Evolutionary conservation across 2,113 vertebrate genomes (phyloP), one percentile per base, ranked within the genome.

Genomic region (Zosterops lateralis): DNA sequence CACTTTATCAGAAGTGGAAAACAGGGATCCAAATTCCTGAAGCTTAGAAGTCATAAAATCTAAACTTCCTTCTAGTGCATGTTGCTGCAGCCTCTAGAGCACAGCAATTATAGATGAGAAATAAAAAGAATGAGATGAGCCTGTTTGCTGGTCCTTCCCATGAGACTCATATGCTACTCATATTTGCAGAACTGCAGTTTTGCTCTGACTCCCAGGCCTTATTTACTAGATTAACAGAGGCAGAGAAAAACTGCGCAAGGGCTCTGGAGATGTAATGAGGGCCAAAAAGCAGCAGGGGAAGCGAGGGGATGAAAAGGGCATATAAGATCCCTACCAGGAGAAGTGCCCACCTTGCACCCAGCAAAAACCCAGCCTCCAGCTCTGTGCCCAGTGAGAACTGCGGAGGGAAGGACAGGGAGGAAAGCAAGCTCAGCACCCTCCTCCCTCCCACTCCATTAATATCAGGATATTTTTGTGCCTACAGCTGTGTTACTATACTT

Each of bases 401-500:
- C 4, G 2, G n/a, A 76, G 54, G 42, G 53, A 57, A 75, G 29
- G 70, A 76, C 75, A 74, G 50, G 13, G 28, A 89, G 38, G 50
- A 89, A 85, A 83, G 84, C 70, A 89, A 91, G 12, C 66, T 96
- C 93, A 96, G 90, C 82, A 70, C 21, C 10, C 53, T 92, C 70
- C 50, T 79, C 77, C 84, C 31, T 82, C 47, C 16, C n/a, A 45
- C 36, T 79, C 75, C 82, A 76, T 50, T 90, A 85, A 85, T 90
- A 94, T 82, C 84, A 57, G 62, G 82, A 82, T 96, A 96, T 95
- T 96, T 94, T 91, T 42, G 84, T 78, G 75, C 36, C 92, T 62
- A 79, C 95, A 96, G 93, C 92, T 96, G 96, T 75, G 93, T 92
- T 96, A 34, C 93, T 94, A 92, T 95, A 91, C 66, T 96, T 92